Percentiles rank a stretch among this genome's conserved stretches.
Conservation (phyloP, 2,888 invertebrate species). For the Pristionchus mayeri region DNA sequence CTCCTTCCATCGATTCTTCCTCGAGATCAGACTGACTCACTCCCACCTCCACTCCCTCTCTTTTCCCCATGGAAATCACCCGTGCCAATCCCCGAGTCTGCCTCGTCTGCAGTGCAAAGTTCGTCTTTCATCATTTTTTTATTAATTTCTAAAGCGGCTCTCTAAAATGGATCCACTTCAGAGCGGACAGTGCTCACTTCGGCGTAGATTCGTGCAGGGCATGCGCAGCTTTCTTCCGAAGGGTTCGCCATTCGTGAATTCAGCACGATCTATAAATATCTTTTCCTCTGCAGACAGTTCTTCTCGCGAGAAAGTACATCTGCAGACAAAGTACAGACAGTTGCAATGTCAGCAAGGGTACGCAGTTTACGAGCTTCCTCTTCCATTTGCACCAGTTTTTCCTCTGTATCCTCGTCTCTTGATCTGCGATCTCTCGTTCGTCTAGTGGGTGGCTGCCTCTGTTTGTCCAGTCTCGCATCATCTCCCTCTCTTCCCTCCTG, state of each 20-base stretch:
- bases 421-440: not conserved
- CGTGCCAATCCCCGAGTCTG: not conserved
- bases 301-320: not conserved
- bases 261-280: not conserved
- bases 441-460: not conserved
- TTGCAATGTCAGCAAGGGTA: constrained; percentile 31
- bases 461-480: constrained; percentile 26
- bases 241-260: not conserved
- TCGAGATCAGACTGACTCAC: not conserved
- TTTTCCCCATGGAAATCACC: not conserved
- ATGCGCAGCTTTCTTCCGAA: constrained; percentile 32
- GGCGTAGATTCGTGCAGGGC: constrained; percentile 20
- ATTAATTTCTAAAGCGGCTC: not conserved
- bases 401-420: not conserved
- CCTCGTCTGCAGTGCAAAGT: constrained; percentile 7
- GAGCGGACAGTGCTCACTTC: constrained; percentile 38
- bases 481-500: not conserved
- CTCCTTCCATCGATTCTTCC: not conserved
- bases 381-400: not conserved
- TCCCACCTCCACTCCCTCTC: not conserved
- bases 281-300: constrained; percentile 19
- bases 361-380: not conserved
- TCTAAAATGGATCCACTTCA: not conserved
- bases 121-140: not conserved
- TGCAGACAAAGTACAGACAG: constrained; percentile 17